These are phyloP conservation scores for Heliconius eleuchia DNA, from an alignment of 1,140 invertebrate genomes.

Conservation along the genomic window DNA sequence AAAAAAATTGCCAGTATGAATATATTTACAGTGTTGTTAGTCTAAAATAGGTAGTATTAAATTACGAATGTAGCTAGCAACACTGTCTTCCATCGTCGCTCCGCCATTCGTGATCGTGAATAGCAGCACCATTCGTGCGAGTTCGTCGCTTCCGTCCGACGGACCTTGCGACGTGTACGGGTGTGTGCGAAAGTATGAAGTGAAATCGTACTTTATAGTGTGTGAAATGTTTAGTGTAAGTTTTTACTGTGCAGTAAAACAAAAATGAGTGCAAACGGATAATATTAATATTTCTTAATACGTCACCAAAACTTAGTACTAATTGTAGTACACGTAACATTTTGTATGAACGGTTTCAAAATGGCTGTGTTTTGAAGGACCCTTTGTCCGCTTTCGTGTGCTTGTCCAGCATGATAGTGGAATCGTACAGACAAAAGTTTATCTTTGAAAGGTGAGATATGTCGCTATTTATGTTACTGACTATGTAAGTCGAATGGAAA, in stretches of 20 bases:
- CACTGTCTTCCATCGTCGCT: constrained; percentile 47
- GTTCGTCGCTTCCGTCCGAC: constrained; percentile 75
- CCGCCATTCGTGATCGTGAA: constrained; percentile 52
- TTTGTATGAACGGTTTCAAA: constrained; percentile 79
- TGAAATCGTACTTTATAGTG: constrained; percentile 79
- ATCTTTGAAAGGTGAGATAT: constrained; percentile 75
- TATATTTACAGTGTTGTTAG: neutral
- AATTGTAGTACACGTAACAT: constrained; percentile 72
- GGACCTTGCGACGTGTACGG: constrained; percentile 74
- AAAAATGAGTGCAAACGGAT: constrained; percentile 81
- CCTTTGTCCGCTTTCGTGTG: constrained; percentile 80
- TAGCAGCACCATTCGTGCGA: constrained; percentile 63
- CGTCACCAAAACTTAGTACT: constrained; percentile 60
- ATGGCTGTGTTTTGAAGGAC: constrained; percentile 82
- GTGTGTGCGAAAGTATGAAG: constrained; percentile 81
- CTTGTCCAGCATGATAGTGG: constrained; percentile 80
- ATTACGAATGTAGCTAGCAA: constrained; percentile 23
- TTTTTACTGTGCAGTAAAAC: constrained; percentile 76
- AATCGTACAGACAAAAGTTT: constrained; percentile 74
- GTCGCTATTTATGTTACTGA: constrained; percentile 46
- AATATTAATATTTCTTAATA: constrained; percentile 54
- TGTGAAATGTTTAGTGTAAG: constrained; percentile 81
- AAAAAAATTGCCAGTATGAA: neutral
- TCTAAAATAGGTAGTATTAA: neutral
- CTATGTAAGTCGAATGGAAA: constrained; percentile 64